Evolutionary conservation across 2,797 vertebrate species (phyloP), one percentile per base, ranked within the genome.

Genomic region (Oryzias sinensis): DNA sequence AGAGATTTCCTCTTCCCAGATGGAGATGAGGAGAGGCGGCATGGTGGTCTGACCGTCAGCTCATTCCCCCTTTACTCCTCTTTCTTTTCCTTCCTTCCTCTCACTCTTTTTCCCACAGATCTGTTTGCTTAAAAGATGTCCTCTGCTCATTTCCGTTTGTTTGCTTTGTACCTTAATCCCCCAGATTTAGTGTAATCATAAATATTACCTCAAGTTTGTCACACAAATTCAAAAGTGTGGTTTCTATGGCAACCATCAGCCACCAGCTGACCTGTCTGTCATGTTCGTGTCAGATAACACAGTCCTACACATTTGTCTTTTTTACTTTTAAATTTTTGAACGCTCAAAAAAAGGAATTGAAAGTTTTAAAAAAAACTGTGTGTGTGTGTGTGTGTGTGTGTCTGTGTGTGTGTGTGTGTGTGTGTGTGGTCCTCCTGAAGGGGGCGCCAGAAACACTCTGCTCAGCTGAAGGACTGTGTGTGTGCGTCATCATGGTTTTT

Each of bases 201-300:
- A 6, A 2, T 9, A 1, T 4, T 17, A 24, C 18, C 27, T 41
- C 8, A 40, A 14, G 37, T 20, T 24, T 24, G 15, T 16, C 8
- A 27, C 13, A 2, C 41, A 44, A 22, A 59, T 33, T 33, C 11
- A 43, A 18, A 14, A 27, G 15, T 7, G 43, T 16, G 17, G 59
- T 70, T 74, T 48, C 49, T 22, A 61, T 61, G 60, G 50, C 43
- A 51, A 68, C 56, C 46, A 45, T 20, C 43, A 24, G 15, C 41
- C 27, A 48, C n/a, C 33, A 17, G 17, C 43, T 48, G 17, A 53
- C 53, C 18, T 22, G 24, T 47, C 20, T 58, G 49, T 40, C 9
- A 59, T 6, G 33, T 50, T 44, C 9, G 11, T 11, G 4, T 37
- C 9, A 37, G 33, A 43, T 15, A 15, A 48, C 33, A 11, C 40